phyloP scores from a whole-genome alignment of 37 sponge, comb jelly and placozoan genomes.

The Aphrocallistes beatrix region DNA sequence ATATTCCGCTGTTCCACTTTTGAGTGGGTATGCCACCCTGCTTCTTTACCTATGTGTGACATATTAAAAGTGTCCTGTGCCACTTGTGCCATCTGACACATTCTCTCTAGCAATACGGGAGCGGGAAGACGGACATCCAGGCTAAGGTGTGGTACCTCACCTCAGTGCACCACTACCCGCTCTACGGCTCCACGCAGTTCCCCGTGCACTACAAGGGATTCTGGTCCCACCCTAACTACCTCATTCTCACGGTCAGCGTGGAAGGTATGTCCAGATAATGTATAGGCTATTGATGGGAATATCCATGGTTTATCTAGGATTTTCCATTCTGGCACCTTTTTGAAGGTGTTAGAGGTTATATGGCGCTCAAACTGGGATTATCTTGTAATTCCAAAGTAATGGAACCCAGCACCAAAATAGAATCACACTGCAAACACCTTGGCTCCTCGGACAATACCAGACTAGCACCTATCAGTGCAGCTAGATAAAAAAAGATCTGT shows the following conservation, averaged over 20 bases:
- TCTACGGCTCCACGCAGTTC: constrained; percentile 79
- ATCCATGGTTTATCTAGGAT: no score
- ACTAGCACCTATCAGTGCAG: no score
- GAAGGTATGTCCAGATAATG: no score
- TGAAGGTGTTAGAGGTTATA: no score
- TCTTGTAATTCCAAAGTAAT: no score
- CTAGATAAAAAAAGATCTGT: no score
- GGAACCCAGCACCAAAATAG: no score
- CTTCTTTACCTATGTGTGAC: background rate
- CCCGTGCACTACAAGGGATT: constrained; percentile 83
- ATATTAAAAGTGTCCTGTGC: background rate
- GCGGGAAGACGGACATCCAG: constrained; percentile 72
- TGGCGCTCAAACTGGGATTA: no score
- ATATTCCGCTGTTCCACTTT: background rate
- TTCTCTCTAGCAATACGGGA: constrained; percentile 61
- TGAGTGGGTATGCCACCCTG: background rate
- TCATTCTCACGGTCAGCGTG: constrained; percentile 60
- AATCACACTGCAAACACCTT: no score
- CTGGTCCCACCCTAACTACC: constrained; percentile 83
- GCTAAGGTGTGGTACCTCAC: constrained; percentile 96
- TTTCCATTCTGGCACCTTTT: no score
- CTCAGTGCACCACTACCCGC: constrained; percentile 79
- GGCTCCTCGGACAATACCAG: no score
- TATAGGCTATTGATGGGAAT: no score
- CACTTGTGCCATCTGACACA: background rate